Evolutionary conservation across 2,113 vertebrate genomes (phyloP), one percentile per base, ranked within the genome.

Genomic region (Nanger granti): DNA sequence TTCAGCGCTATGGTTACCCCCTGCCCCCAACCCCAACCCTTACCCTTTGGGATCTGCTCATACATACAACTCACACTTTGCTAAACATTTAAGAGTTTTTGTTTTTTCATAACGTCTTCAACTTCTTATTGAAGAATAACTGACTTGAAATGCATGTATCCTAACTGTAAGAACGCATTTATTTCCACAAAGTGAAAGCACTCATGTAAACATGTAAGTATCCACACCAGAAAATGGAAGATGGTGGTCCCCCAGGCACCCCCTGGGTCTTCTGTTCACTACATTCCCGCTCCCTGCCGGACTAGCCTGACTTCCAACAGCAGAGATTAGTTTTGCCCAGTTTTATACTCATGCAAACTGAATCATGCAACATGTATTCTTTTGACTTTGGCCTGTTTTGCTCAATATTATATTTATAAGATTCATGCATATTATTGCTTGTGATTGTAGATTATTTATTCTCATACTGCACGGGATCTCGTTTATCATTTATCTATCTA

Each of bases 361-460:
- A 47, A 4, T 4, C 47, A 15, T 0, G 2, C 13, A 2, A 3
- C 0, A 5, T 7, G 18, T 4, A 1, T 34, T n/a, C 60, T 80
- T 49, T 12, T 10, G 20, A 60, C 41, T 59, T 18, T 73, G 73
- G 10, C 4, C 14, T 52, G 29, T 84, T 89, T 41, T 3, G 4
- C 64, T 82, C 57, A 4, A 7, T 8, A 2, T 17, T 22, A 20
- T 6, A 1, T 60, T 11, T 44, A 55, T 73, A 44, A 55, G 34
- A 37, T 34, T 17, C 15, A 4, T 28, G 69, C 41, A 2, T 8
- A 10, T 3, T 7, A 4, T 17, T 37, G 55, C 59, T 34, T 3
- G 17, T 17, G 34, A 4, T 22, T 47, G 9, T 31, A 37, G 66
- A 22, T 4, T 2, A 3, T 52, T 22, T 59, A 7, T 59, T 55